Percentiles rank a stretch among this genome's conserved stretches.
These are phyloP conservation scores for Echiichthys vipera DNA, from an alignment of 2,797 vertebrate genomes.

Conservation along the genomic window DNA sequence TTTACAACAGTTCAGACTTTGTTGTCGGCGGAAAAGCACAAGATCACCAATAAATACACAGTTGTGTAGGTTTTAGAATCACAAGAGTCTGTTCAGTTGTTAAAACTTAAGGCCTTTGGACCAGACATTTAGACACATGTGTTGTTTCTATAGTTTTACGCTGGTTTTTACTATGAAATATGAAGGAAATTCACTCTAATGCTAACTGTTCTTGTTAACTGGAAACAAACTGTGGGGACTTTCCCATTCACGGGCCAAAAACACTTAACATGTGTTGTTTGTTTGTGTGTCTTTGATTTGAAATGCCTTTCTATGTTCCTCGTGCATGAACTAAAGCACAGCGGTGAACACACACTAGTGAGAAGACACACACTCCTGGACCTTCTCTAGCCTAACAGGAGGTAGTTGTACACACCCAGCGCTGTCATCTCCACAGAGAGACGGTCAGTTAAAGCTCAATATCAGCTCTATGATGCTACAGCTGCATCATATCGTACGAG, in stretches of 20 bases:
- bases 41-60: constrained; percentile 14
- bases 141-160: too few species aligned
- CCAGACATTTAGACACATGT: not conserved
- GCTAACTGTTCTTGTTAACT: not conserved
- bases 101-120: not conserved
- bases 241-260: not conserved
- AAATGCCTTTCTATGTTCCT: not conserved
- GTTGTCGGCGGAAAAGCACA: constrained; percentile 47
- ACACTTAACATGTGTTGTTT: not conserved
- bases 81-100: not conserved
- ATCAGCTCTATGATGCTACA: not conserved
- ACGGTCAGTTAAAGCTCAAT: too few species aligned
- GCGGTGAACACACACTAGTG: constrained; percentile 2
- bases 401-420: constrained; percentile 1
- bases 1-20: constrained; percentile 23
- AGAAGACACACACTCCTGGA: not conserved
- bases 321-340: constrained; percentile 30
- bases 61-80: not conserved
- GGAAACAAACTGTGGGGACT: not conserved
- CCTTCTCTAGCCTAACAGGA: not conserved
- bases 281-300: not conserved
- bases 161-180: not conserved
- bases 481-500: not conserved
- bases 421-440: too few species aligned
- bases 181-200: constrained; percentile 7